Evolutionary conservation across 1,140 invertebrate species (phyloP).

Genomic region (Drosophila subpulchrella): DNA sequence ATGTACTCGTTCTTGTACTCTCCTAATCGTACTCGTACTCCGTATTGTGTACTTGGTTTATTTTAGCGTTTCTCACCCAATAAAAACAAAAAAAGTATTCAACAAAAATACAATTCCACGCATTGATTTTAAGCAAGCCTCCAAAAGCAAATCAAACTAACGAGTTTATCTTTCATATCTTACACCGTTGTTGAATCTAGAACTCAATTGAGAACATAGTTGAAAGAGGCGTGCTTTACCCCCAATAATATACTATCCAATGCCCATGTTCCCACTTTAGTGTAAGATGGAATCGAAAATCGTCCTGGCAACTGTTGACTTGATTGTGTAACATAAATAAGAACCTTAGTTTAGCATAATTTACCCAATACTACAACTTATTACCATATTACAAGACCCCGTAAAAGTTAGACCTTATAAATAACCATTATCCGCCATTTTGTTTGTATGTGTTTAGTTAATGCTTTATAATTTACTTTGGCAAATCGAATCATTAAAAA

Average conservation of each 20-base stretch:
- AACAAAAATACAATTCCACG: conserved; percentile 29
- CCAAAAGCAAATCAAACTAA: conserved; percentile 43
- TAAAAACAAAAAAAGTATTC: conserved; percentile 27
- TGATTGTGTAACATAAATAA: conserved; percentile 52
- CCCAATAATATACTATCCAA: conserved; percentile 33
- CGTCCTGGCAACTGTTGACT: conserved; percentile 49
- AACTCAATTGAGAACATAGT: conserved; percentile 43
- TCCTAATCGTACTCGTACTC: conserved; percentile 63
- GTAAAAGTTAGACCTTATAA: conserved; percentile 45
- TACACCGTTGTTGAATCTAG: conserved; percentile 14
- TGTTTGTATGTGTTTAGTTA: conserved; percentile 56
- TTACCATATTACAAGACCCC: conserved; percentile 36
- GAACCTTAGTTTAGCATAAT: conserved; percentile 51
- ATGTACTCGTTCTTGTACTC: conserved; percentile 58
- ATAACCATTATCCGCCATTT: conserved; percentile 19
- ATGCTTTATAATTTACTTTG: conserved; percentile 56
- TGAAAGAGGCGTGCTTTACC: conserved; percentile 32
- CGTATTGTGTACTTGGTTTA: conserved; percentile 69
- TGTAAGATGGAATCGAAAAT: conserved; percentile 47
- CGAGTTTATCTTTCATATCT: conserved; percentile 19
- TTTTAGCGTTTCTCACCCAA: conserved; percentile 68
- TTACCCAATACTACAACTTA: conserved; percentile 14
- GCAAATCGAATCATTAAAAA: conserved; percentile 32
- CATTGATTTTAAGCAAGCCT: conserved; percentile 51
- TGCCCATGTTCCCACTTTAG: conserved; percentile 28